These are phyloP conservation scores for Anarrhichthys ocellatus DNA, from an alignment of 2,113 vertebrate genomes.

Conservation along the genomic window DNA sequence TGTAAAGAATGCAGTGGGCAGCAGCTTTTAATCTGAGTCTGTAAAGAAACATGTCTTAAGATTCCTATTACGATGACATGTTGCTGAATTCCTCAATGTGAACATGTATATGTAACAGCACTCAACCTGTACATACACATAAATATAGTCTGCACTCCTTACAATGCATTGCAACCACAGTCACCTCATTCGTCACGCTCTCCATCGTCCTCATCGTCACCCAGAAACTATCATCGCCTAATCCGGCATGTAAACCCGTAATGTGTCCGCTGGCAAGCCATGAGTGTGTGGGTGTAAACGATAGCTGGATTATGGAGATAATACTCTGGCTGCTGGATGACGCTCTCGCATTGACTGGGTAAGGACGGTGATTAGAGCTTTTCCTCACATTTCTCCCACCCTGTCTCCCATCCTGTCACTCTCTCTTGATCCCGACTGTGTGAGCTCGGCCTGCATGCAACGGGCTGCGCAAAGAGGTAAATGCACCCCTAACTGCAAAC, in stretches of 20 bases:
- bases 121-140: not conserved
- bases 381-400: constrained; percentile 30
- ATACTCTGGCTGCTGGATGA: constrained; percentile 55
- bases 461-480: not conserved
- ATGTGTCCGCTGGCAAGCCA: constrained; percentile 51
- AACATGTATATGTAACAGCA: not conserved
- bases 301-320: constrained; percentile 73
- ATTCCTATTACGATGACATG: not conserved
- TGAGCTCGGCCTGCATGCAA: constrained; percentile 22
- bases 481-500: not conserved
- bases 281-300: constrained; percentile 63
- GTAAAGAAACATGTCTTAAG: not conserved
- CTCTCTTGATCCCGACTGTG: constrained; percentile 21
- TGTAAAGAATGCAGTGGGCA: not conserved
- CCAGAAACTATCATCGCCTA: constrained; percentile 55
- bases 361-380: constrained; percentile 40
- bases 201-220: constrained; percentile 27
- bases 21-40: not conserved
- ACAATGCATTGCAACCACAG: constrained; percentile 2
- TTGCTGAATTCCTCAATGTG: not conserved
- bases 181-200: constrained; percentile 24
- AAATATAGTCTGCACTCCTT: not conserved
- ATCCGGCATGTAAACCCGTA: constrained; percentile 63
- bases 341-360: constrained; percentile 34
- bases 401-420: constrained; percentile 9